phyloP scores from a whole-genome alignment of 2,113 vertebrate species.

The Indicator maculatus region DNA sequence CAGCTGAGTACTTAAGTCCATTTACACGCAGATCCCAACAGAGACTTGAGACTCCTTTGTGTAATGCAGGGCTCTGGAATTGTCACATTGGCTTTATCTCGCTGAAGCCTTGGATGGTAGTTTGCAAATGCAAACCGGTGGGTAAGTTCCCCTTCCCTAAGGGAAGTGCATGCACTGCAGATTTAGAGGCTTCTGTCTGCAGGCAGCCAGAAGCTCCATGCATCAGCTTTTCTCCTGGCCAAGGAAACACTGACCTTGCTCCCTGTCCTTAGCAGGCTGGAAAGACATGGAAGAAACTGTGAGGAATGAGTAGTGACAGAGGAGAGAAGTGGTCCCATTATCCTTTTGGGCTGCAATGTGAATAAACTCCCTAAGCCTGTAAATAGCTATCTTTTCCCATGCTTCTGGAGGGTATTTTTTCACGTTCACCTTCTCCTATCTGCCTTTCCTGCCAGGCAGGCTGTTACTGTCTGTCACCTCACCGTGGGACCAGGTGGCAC shows the following conservation, averaged over 20 bases:
- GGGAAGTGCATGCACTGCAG: conserved; percentile 21
- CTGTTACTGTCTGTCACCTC: background rate
- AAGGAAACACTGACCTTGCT: conserved; percentile 15
- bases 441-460: background rate
- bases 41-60: background rate
- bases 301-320: background rate
- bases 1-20: conserved; percentile 8
- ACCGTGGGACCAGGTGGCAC: background rate
- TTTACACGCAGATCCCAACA: conserved; percentile 1
- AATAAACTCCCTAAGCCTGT: background rate
- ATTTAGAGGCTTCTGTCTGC: background rate
- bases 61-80: background rate
- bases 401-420: background rate
- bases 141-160: background rate
- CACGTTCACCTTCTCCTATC: background rate
- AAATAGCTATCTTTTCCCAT: background rate
- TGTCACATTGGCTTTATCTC: background rate
- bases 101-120: background rate
- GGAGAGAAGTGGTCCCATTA: background rate
- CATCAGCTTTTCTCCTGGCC: conserved; percentile 21
- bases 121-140: conserved; percentile 37
- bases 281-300: background rate
- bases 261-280: background rate
- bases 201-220: background rate
- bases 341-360: background rate